Evolutionary conservation across 2,113 vertebrate species (phyloP).

Genomic region (Caranx melampygus): DNA sequence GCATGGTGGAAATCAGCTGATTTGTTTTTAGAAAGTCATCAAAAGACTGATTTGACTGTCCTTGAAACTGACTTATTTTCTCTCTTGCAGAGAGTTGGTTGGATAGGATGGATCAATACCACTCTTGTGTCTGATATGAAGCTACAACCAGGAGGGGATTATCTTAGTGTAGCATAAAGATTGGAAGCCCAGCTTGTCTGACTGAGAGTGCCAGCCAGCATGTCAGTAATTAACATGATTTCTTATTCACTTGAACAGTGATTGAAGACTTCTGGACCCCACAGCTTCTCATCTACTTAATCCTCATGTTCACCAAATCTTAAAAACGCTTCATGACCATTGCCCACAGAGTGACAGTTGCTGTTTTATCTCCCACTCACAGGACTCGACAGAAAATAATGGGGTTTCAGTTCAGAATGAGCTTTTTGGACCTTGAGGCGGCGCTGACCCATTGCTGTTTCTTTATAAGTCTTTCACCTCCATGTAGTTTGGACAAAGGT

Average conservation of each 20-base stretch:
- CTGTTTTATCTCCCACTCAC: not conserved
- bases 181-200: not conserved
- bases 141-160: not conserved
- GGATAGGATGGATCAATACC: no score
- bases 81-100: not conserved
- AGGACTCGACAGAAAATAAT: not conserved
- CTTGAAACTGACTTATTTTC: not conserved
- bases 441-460: not conserved
- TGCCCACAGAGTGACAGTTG: no score
- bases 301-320: not conserved
- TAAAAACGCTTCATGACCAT: not conserved
- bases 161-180: not conserved
- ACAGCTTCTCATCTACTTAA: not conserved
- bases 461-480: no score
- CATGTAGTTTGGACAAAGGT: not conserved
- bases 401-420: not conserved
- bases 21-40: not conserved
- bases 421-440: not conserved
- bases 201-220: no score
- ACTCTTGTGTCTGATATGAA: not conserved
- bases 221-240: not conserved
- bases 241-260: no score
- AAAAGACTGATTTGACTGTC: not conserved
- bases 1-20: not conserved
- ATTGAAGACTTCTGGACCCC: no score